Evolutionary conservation across 1,140 invertebrate species (phyloP).

Genomic region (Leptestheria dahalacensis): DNA sequence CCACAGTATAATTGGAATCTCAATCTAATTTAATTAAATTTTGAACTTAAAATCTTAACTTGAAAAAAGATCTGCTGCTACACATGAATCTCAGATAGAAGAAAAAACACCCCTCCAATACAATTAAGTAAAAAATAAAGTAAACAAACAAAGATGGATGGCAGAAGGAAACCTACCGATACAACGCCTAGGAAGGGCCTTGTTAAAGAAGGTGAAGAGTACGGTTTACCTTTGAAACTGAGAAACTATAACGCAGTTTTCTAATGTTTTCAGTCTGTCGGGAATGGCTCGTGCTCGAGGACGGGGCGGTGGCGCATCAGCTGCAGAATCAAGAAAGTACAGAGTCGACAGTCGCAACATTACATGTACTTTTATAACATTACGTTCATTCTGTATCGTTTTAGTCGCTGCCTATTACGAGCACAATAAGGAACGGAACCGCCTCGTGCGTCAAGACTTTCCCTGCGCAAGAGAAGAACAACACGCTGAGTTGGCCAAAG

Average conservation of each 20-base stretch:
- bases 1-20: too few species aligned
- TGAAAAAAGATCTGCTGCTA: too few species aligned
- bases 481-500: slow-evolving; percentile 50
- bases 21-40: too few species aligned
- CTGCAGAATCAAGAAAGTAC: slow-evolving; percentile 82
- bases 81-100: too few species aligned
- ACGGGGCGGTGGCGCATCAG: slow-evolving; percentile 72
- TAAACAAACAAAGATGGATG: too few species aligned
- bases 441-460: slow-evolving; percentile 72
- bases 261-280: slow-evolving; percentile 45
- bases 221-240: too few species aligned
- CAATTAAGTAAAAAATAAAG: too few species aligned
- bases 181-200: not conserved
- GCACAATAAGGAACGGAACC: slow-evolving; percentile 70
- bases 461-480: slow-evolving; percentile 70
- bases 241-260: too few species aligned
- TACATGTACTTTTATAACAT: not conserved
- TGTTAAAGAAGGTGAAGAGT: not conserved
- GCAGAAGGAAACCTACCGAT: not conserved
- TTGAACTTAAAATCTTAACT: too few species aligned
- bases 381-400: not conserved
- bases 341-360: slow-evolving; percentile 23
- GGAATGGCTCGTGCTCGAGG: slow-evolving; percentile 83
- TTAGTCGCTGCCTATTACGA: slow-evolving; percentile 43
- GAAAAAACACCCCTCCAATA: too few species aligned